These are phyloP conservation scores for Atlantisia rogersi DNA, from an alignment of 2,113 vertebrate genomes.

Conservation along the genomic window DNA sequence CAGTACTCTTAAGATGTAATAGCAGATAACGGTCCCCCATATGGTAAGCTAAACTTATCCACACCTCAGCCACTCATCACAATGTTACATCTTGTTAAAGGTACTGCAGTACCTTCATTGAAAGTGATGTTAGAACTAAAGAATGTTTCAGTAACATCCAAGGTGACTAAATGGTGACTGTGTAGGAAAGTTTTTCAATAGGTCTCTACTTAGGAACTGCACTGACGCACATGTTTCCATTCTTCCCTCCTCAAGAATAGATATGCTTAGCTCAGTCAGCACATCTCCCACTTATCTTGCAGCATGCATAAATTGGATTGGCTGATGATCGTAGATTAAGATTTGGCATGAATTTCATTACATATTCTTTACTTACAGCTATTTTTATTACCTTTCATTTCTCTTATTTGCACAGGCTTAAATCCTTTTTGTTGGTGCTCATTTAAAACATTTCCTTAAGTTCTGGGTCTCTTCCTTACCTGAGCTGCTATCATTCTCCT, in stretches of 20 bases:
- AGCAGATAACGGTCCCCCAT: neutral
- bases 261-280: neutral
- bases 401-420: neutral
- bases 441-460: neutral
- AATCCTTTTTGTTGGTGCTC: neutral
- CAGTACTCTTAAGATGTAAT: neutral
- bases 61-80: neutral
- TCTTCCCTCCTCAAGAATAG: neutral
- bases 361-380: neutral
- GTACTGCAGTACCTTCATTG: neutral
- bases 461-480: neutral
- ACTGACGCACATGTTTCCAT: neutral
- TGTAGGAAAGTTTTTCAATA: neutral
- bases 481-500: neutral
- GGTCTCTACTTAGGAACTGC: neutral
- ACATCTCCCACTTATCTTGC: neutral
- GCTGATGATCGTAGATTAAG: neutral
- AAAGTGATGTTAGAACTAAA: neutral
- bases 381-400: neutral
- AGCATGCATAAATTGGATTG: accelerated
- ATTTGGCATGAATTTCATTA: neutral
- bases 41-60: neutral
- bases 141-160: neutral
- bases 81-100: neutral
- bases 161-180: neutral